phyloP scores from a whole-genome alignment of 2,797 vertebrate species.

The Emydoidea blandingii region DNA sequence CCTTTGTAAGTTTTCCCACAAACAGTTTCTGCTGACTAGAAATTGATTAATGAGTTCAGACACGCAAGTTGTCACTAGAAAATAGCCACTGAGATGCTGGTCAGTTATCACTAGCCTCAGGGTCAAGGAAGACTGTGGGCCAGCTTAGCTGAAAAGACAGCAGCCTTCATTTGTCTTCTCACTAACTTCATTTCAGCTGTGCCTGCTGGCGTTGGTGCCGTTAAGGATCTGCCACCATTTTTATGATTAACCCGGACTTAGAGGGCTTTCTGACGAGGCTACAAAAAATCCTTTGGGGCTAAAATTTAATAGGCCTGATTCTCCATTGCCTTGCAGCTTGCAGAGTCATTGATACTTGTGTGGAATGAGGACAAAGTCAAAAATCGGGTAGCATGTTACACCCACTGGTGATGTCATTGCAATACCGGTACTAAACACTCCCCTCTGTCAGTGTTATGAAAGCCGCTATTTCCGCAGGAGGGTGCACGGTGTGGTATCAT shows the following conservation, averaged over 20 bases:
- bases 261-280: background rate
- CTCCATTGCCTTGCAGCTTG: background rate
- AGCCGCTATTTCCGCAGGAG: background rate
- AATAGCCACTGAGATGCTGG: slow-evolving; percentile 67
- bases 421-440: background rate
- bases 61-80: slow-evolving; percentile 69
- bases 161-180: slow-evolving; percentile 57
- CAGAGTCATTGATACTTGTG: slow-evolving; percentile 5
- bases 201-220: slow-evolving; percentile 16
- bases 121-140: slow-evolving; percentile 61
- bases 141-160: background rate
- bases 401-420: background rate
- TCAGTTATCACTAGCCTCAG: slow-evolving; percentile 44
- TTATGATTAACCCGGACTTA: slow-evolving; percentile 33
- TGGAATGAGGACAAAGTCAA: background rate
- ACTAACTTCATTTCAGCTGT: slow-evolving; percentile 37
- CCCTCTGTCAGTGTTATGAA: background rate
- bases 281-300: background rate
- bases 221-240: background rate
- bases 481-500: background rate
- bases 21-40: slow-evolving; percentile 66
- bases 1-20: slow-evolving; percentile 77
- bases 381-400: background rate
- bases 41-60: slow-evolving; percentile 77
- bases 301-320: background rate